Evolutionary conservation across 2,888 invertebrate species (phyloP), one percentile per base, ranked within the genome.

Genomic region (Endotricha flammealis): DNA sequence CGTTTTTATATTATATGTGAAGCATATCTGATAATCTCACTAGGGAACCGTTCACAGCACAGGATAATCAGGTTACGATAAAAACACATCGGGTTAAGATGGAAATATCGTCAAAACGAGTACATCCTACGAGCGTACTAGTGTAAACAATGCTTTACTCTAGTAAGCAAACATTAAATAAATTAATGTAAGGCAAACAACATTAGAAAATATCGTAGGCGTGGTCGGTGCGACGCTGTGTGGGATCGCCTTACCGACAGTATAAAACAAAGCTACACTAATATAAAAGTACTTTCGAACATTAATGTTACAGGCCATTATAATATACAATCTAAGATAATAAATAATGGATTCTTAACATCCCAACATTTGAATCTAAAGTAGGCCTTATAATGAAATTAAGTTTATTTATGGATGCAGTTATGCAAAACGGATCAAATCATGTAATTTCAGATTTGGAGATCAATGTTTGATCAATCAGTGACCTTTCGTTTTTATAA

Each of bases 171-270:
- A 51, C 58, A 58, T 58, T 54, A 53, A 50, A 53, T 43, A 50
- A 57, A 63, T 59, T 57, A 62, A 64, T 63, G 57, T 58, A 49
- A 50, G 45, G 49, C 57, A 50, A 57, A 50, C 46, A 52, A 46
- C 50, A 51, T 56, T 54, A 48, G 43, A 52, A 54, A 55, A 52
- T 40, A 40, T 36, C 43, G 59, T 57, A 50, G 61, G 55, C 46
- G 53, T 46, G 46, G 46, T 42, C 27, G 37, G 34, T 34, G 44
- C 41, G 42, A 43, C 38, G 41, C 38, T 44, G 49, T 48, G 49
- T 44, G 45, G 45, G 47, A 53, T 35, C 31, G 31, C 31, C 31
- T 31, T 31, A 34, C 25, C 28, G 35, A 34, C 29, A 25, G 17
- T 22, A 13, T 28, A 23, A 35, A 14, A 35, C 13, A 23, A 25